Percentiles rank a stretch among this genome's conserved stretches.
Evolutionary conservation across 2,113 vertebrate species (phyloP).

Genomic region (Emydura subglobosa): DNA sequence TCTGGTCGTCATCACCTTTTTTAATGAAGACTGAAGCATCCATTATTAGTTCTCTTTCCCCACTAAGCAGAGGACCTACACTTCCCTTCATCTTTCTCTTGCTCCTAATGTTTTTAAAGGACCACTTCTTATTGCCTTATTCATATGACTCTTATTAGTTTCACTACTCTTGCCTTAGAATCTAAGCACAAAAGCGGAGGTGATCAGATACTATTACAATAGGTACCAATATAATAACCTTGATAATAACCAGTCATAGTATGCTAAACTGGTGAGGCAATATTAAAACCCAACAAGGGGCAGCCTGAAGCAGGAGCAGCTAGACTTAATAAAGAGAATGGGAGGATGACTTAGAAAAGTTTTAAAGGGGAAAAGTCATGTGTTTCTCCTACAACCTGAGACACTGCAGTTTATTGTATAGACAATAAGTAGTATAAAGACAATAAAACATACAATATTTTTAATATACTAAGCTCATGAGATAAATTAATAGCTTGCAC

Average conservation of each 20-base stretch:
- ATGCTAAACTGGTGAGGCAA: rapidly evolving
- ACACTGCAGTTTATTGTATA: background rate
- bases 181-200: conserved; percentile 19
- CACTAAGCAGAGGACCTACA: background rate
- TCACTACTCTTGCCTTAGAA: background rate
- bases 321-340: background rate
- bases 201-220: conserved; percentile 24
- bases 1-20: background rate
- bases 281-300: background rate
- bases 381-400: background rate
- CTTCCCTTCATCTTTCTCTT: background rate
- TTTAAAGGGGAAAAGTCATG: background rate
- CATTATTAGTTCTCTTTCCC: background rate
- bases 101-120: background rate
- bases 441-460: background rate
- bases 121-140: background rate
- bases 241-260: background rate
- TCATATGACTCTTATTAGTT: background rate
- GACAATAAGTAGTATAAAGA: background rate
- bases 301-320: background rate
- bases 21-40: background rate
- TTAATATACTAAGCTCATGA: background rate
- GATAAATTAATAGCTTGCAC: background rate
- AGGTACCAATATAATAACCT: background rate
- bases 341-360: background rate